Evolutionary conservation across 2,888 invertebrate species (phyloP).

Genomic region (Cheilosia impressa): DNA sequence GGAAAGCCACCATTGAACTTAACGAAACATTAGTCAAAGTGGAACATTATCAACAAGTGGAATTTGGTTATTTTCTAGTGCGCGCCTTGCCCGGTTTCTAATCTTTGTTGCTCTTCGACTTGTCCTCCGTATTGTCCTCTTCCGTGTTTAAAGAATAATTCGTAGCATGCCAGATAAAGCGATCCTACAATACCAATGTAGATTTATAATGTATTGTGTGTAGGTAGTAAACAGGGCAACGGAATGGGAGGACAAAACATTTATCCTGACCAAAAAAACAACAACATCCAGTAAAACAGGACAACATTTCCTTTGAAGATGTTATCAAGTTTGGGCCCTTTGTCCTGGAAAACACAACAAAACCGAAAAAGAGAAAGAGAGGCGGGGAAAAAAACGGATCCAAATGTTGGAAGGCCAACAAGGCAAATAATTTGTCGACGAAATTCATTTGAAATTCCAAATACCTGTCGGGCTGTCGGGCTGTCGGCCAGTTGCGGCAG

Average conservation of each 20-base stretch:
- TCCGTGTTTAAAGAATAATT: slow-evolving; percentile 61
- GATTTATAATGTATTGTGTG: slow-evolving; percentile 65
- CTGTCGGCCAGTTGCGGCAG: slow-evolving; percentile 38
- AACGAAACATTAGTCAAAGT: slow-evolving; percentile 74
- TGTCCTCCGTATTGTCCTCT: slow-evolving; percentile 46
- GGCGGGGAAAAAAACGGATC: background rate
- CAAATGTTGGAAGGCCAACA: slow-evolving; percentile 43
- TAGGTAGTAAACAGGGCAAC: slow-evolving; percentile 55
- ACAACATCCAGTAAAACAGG: slow-evolving; percentile 41
- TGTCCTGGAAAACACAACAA: slow-evolving; percentile 22
- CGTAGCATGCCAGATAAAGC: slow-evolving; percentile 55
- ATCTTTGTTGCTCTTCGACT: background rate
- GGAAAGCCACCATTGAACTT: slow-evolving; percentile 72
- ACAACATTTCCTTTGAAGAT: slow-evolving; percentile 74
- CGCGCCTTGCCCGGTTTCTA: background rate
- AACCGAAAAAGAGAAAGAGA: background rate
- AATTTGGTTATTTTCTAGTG: slow-evolving; percentile 58
- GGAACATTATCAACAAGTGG: slow-evolving; percentile 73
- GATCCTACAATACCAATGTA: slow-evolving; percentile 62
- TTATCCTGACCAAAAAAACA: slow-evolving; percentile 35
- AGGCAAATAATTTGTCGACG: slow-evolving; percentile 70
- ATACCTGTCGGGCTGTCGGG: slow-evolving; percentile 53
- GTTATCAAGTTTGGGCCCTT: slow-evolving; percentile 71
- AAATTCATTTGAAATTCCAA: slow-evolving; percentile 74
- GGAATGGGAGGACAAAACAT: slow-evolving; percentile 58